Evolutionary conservation across 2,797 vertebrate genomes (phyloP).

Genomic region (Rousettus madagascariensis): DNA sequence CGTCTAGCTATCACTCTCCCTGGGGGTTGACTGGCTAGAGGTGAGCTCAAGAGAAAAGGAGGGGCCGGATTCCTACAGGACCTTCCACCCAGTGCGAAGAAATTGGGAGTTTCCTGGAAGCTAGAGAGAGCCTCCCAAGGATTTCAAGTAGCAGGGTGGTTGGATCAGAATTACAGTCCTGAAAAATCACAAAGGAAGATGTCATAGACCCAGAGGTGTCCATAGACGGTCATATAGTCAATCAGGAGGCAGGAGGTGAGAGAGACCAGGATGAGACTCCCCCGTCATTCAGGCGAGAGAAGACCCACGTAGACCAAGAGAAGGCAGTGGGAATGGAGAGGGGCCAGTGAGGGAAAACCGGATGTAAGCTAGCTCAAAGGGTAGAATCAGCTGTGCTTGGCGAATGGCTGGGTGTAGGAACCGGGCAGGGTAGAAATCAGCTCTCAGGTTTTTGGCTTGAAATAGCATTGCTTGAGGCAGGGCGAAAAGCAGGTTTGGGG

Average conservation of each 20-base stretch:
- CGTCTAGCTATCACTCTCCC: not conserved
- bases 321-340: not conserved
- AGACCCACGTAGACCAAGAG: not conserved
- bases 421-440: not conserved
- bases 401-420: not conserved
- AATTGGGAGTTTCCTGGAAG: conserved; percentile 16
- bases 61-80: not conserved
- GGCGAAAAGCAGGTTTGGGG: not conserved
- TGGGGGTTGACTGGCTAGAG: not conserved
- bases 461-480: not conserved
- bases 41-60: not conserved
- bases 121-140: not conserved
- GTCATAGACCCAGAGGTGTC: not conserved
- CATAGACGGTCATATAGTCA: not conserved
- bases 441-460: not conserved
- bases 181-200: not conserved
- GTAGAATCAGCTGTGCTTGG: not conserved
- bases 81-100: not conserved
- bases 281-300: not conserved
- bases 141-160: not conserved
- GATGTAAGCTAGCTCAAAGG: not conserved
- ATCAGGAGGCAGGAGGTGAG: not conserved
- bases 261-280: not conserved
- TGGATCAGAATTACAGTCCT: not conserved
- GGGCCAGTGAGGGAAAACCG: too few species aligned